Percentiles rank a stretch among this genome's conserved stretches.
Evolutionary conservation across 2,888 invertebrate species (phyloP).

Genomic region (Microctonus hyperodae): DNA sequence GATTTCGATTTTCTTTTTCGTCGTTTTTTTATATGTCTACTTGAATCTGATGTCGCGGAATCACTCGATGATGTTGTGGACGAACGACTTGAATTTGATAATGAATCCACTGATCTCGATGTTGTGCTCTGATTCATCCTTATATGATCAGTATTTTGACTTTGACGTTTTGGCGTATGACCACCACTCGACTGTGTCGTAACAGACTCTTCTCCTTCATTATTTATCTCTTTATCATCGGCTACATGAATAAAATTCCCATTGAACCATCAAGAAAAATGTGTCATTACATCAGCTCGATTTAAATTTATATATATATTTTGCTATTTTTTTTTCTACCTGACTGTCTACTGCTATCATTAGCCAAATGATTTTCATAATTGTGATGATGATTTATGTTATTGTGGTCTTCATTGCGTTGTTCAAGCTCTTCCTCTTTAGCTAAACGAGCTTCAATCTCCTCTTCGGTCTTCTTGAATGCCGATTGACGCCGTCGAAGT

Average conservation of each 20-base stretch:
- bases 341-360: conserved; percentile 57
- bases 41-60: conserved; percentile 36
- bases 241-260: conserved; percentile 41
- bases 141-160: conserved; percentile 39
- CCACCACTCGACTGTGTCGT: conserved; percentile 56
- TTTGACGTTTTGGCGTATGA: conserved; percentile 52
- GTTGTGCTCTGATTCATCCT: conserved; percentile 46
- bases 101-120: conserved; percentile 47
- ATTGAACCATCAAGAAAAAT: neutral
- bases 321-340: conserved; percentile 48
- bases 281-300: neutral
- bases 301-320: neutral
- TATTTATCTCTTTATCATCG: conserved; percentile 61
- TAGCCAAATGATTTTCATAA: conserved; percentile 58
- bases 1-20: conserved; percentile 44
- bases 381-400: too few species aligned
- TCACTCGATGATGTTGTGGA: conserved; percentile 40
- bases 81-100: conserved; percentile 39
- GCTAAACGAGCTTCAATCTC: conserved; percentile 77
- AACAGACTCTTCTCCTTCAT: conserved; percentile 59
- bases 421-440: conserved; percentile 67
- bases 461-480: conserved; percentile 77
- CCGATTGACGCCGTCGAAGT: conserved; percentile 70
- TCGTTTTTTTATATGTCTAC: conserved; percentile 36
- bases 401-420: conserved; percentile 38